Conservation (phyloP, 2,113 vertebrate genomes). For the Gopherus flavomarginatus region DNA sequence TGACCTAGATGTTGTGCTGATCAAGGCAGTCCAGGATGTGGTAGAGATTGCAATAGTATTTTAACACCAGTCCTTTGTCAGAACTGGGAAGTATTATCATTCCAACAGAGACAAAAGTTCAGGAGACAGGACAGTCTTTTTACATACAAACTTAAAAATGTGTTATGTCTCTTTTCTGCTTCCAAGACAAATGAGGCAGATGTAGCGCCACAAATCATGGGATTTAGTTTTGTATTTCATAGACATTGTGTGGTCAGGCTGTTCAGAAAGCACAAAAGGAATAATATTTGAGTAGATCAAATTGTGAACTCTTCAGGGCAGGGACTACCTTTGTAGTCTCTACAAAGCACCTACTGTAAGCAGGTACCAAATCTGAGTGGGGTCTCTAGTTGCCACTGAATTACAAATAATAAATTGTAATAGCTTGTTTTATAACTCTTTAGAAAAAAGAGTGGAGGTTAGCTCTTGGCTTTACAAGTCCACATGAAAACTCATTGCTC, state of each 20-base stretch:
- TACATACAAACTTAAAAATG: not conserved
- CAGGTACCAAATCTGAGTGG: not conserved
- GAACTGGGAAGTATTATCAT: slow-evolving; percentile 18
- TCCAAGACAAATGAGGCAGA: slow-evolving; percentile 49
- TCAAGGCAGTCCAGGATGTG: not conserved
- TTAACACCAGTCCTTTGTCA: slow-evolving; percentile 5
- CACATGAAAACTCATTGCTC: not conserved
- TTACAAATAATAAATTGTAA: not conserved
- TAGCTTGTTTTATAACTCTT: not conserved
- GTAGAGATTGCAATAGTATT: not conserved
- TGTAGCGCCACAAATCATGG: not conserved
- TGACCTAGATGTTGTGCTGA: not conserved
- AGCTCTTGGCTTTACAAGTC: not conserved
- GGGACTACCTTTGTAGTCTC: not conserved
- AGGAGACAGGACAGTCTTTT: not conserved
- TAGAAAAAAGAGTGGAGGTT: not conserved
- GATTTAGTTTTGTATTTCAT: slow-evolving; percentile 26
- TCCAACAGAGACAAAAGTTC: slow-evolving; percentile 35
- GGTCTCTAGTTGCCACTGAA: not conserved
- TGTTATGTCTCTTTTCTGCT: slow-evolving; percentile 31
- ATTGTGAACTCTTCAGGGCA: not conserved
- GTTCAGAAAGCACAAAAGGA: not conserved
- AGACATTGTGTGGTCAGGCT: not conserved
- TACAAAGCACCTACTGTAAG: not conserved
- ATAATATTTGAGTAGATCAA: not conserved